Percentiles rank a stretch among this genome's conserved stretches.
Conservation (phyloP, 2,888 invertebrate genomes). For the Nematopogon swammerdamellus region DNA sequence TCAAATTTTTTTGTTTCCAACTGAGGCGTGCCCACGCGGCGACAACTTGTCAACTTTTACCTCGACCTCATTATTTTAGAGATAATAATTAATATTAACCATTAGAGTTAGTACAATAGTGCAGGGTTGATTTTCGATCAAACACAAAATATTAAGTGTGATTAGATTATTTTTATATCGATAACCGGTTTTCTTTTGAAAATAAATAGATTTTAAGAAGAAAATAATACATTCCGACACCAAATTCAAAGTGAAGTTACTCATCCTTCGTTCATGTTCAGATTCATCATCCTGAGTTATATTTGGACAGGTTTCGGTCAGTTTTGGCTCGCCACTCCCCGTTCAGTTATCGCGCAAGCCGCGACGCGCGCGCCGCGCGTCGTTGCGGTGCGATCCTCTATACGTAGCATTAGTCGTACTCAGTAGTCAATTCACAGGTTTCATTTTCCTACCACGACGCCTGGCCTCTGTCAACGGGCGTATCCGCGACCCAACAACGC, state of each 20-base stretch:
- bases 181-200: slow-evolving; percentile 50
- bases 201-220: slow-evolving; percentile 31
- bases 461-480: background rate
- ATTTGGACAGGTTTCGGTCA: slow-evolving; percentile 39
- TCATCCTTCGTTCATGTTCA: slow-evolving; percentile 38
- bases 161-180: slow-evolving; percentile 55
- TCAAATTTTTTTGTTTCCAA: too few relatives aligned
- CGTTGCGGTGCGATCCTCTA: too few relatives aligned
- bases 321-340: slow-evolving; percentile 28
- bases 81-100: slow-evolving; percentile 53
- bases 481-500: too few relatives aligned
- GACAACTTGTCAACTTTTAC: slow-evolving; percentile 56
- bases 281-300: slow-evolving; percentile 44
- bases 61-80: slow-evolving; percentile 51
- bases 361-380: too few relatives aligned
- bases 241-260: slow-evolving; percentile 39
- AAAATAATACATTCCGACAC: slow-evolving; percentile 28
- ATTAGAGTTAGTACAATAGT: slow-evolving; percentile 52
- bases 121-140: slow-evolving; percentile 58
- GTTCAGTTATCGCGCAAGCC: slow-evolving; percentile 26
- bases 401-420: too few relatives aligned
- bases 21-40: too few relatives aligned
- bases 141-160: slow-evolving; percentile 30
- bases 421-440: too few relatives aligned
- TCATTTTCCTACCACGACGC: too few relatives aligned